A percentile compares a stretch with the other conserved stretches of the same genome.
Conservation (phyloP, 2,797 vertebrate species). For the Propithecus perrieri region DNA sequence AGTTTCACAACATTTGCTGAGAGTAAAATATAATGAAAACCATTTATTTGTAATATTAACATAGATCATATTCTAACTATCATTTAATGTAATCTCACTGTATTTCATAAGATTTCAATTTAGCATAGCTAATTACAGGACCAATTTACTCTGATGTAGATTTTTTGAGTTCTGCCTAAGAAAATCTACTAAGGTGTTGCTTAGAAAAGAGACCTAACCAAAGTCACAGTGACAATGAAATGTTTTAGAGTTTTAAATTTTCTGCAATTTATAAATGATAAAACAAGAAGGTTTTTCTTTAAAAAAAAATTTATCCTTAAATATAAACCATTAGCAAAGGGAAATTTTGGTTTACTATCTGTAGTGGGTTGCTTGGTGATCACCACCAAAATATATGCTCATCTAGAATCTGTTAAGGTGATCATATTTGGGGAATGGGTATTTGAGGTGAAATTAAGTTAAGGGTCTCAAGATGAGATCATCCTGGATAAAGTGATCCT, state of each 20-base stretch:
- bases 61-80: slow-evolving; percentile 69
- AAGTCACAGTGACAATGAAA: not conserved
- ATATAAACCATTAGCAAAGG: not conserved
- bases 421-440: not conserved
- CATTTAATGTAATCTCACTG: slow-evolving; percentile 54
- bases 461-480: not conserved
- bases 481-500: not conserved
- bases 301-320: not conserved
- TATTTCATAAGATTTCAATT: slow-evolving; percentile 74
- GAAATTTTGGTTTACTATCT: not conserved
- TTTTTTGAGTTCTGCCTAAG: not conserved
- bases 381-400: not conserved
- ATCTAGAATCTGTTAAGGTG: not conserved
- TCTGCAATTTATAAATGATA: not conserved
- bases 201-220: not conserved
- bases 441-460: not conserved
- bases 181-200: not conserved
- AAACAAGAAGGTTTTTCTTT: not conserved
- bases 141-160: rapidly evolving
- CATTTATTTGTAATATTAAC: slow-evolving; percentile 51
- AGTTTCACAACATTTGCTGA: slow-evolving; percentile 77
- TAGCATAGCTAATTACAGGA: slow-evolving; percentile 42
- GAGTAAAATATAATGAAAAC: slow-evolving; percentile 78
- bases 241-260: not conserved
- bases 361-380: not conserved